Conservation (phyloP, 2,113 vertebrate genomes). For the Centropristis striata region DNA sequence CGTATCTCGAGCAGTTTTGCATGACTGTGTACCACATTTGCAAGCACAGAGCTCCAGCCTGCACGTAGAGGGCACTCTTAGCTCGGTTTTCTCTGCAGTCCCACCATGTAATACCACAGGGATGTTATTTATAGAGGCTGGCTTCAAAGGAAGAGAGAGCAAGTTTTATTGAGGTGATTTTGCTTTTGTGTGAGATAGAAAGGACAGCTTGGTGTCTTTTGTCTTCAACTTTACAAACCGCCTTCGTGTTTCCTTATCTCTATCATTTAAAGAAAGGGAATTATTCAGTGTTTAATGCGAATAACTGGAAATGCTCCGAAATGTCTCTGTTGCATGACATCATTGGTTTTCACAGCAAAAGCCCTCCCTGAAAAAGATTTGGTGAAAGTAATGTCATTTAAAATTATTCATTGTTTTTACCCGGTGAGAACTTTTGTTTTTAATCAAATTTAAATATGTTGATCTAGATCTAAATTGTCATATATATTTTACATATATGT, state of each 20-base stretch:
- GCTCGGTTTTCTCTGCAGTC: slow-evolving; percentile 54
- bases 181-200: slow-evolving; percentile 49
- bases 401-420: no score
- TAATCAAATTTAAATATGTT: no score
- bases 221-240: slow-evolving; percentile 29
- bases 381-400: no score
- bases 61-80: slow-evolving; percentile 82
- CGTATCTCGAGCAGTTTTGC: slow-evolving; percentile 9
- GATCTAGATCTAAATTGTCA: no score
- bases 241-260: slow-evolving; percentile 18
- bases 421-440: no score
- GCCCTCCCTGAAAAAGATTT: no score
- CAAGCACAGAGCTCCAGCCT: slow-evolving; percentile 14
- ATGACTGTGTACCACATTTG: slow-evolving; percentile 24
- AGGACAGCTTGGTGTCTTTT: slow-evolving; percentile 39
- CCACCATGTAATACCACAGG: slow-evolving; percentile 42
- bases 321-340: background rate
- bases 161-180: slow-evolving; percentile 63
- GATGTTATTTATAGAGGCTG: slow-evolving; percentile 71
- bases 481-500: no score
- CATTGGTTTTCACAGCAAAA: background rate
- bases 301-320: slow-evolving; percentile 9
- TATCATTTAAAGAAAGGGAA: slow-evolving; percentile 11
- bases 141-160: slow-evolving; percentile 63
- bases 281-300: slow-evolving; percentile 6